Conservation (phyloP, 2,113 vertebrate genomes). For the Rhinolophus ferrumequinum region DNA sequence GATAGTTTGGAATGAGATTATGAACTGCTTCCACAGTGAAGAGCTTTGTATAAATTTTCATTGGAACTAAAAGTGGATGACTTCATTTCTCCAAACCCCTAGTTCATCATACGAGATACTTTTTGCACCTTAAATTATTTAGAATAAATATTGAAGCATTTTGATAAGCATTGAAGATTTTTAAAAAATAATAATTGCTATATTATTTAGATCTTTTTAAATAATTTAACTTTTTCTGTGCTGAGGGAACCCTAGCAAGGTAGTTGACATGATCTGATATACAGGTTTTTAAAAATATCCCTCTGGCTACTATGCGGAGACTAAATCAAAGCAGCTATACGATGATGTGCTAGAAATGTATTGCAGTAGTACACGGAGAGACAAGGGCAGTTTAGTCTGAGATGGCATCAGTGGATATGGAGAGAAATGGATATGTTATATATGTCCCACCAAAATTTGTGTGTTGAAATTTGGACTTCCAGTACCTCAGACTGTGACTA, state of each 20-base stretch:
- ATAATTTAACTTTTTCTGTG: background rate
- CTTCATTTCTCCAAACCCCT: background rate
- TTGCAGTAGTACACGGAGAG: background rate
- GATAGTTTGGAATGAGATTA: background rate
- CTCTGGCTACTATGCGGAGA: background rate
- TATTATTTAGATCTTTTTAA: background rate
- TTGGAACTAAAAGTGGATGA: background rate
- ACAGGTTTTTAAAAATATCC: background rate
- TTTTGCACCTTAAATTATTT: background rate
- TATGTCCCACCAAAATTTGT: background rate
- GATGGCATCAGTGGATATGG: background rate
- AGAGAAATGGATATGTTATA: background rate
- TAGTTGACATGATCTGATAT: background rate
- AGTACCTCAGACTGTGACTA: background rate
- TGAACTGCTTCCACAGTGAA: background rate
- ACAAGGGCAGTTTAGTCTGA: background rate
- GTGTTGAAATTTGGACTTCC: background rate
- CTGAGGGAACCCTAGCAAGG: background rate
- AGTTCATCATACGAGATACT: background rate
- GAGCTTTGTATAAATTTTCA: background rate
- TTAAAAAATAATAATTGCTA: background rate
- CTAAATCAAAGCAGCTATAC: background rate
- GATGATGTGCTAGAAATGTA: background rate
- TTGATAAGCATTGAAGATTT: background rate
- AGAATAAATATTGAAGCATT: background rate